A percentile compares a stretch with the other conserved stretches of the same genome.
phyloP scores from a whole-genome alignment of 2,113 vertebrate species.

The Takifugu flavidus region DNA sequence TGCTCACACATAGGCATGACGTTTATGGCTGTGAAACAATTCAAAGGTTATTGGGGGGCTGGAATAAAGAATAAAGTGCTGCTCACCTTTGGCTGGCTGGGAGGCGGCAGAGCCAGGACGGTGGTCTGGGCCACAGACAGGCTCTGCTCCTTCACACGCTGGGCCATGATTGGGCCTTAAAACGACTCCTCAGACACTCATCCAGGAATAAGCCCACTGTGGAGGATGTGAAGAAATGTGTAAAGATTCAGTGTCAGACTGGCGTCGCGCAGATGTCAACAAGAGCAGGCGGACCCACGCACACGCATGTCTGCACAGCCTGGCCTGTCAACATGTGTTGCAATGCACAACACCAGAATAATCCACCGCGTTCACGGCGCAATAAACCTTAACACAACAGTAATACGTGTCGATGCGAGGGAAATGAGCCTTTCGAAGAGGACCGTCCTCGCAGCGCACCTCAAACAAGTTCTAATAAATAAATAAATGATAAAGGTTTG shows the following conservation, averaged over 20 bases:
- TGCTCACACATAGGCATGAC: no score
- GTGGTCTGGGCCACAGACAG: constrained; percentile 73
- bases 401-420: not conserved
- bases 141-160: constrained; percentile 78
- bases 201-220: constrained; percentile 16
- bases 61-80: not conserved
- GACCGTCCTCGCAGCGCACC: constrained; percentile 2
- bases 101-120: constrained; percentile 69
- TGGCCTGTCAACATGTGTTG: not conserved
- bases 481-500: not conserved
- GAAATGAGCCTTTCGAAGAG: not conserved
- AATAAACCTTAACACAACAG: not conserved
- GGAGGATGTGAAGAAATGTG: not conserved
- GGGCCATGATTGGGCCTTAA: constrained; percentile 80
- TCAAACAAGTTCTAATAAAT: constrained; percentile 12
- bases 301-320: not conserved
- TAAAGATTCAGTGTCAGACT: not conserved
- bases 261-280: not conserved
- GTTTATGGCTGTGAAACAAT: no score
- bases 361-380: not conserved
- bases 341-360: not conserved
- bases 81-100: constrained; percentile 66
- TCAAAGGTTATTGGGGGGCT: no score
- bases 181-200: constrained; percentile 8
- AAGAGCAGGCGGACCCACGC: not conserved